Evolutionary conservation across 2,888 invertebrate genomes (phyloP).

Genomic region (Eristalis arbustorum): DNA sequence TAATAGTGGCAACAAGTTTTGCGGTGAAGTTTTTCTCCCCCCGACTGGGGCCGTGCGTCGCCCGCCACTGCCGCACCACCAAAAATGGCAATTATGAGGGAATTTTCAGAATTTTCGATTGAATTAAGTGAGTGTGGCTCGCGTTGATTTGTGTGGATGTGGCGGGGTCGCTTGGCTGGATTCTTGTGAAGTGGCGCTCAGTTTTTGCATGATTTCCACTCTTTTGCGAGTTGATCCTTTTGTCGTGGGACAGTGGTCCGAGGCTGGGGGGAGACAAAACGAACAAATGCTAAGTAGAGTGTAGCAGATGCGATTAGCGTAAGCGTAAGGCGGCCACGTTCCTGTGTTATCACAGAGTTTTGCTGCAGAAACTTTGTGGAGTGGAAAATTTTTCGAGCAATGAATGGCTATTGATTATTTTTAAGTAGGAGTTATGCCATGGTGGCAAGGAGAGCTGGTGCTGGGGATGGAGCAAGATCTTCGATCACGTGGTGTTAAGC

Average conservation of each 20-base stretch:
- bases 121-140: constrained; percentile 66
- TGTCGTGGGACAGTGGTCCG: not conserved
- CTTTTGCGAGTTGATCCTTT: constrained; percentile 3
- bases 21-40: constrained; percentile 4
- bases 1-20: constrained; percentile 69
- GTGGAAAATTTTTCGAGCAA: constrained; percentile 50
- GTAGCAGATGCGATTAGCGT: constrained; percentile 57
- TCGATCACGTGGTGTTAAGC: not conserved
- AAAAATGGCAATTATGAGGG: constrained; percentile 67
- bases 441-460: not conserved
- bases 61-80: constrained; percentile 2
- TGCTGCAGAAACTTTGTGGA: constrained; percentile 30
- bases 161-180: constrained; percentile 35
- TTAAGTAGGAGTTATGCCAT: constrained; percentile 18
- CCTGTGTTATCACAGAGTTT: not conserved
- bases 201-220: constrained; percentile 14
- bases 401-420: constrained; percentile 51
- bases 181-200: constrained; percentile 7
- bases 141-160: constrained; percentile 50
- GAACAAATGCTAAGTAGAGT: constrained; percentile 43
- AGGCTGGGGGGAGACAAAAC: not conserved
- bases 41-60: not conserved
- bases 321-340: constrained; percentile 6
- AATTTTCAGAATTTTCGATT: constrained; percentile 67
- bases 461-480: not conserved